Percentiles rank a stretch among this genome's conserved stretches.
Conservation (phyloP, 2,888 invertebrate species). For the Heliconius ethilla region DNA sequence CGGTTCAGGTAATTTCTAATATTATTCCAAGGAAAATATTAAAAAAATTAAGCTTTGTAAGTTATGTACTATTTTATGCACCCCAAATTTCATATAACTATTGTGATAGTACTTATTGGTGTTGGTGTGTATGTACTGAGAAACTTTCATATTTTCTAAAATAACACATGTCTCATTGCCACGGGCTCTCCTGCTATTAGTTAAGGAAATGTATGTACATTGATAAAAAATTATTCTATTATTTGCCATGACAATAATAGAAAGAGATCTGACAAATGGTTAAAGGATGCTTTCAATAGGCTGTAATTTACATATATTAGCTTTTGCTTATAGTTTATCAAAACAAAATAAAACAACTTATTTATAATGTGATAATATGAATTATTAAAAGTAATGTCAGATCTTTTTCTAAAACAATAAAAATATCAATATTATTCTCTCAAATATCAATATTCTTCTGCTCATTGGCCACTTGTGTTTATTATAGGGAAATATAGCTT, state of each 20-base stretch:
- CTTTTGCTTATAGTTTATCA: background rate
- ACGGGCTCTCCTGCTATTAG: no score
- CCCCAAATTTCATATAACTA: no score
- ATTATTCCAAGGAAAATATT: no score
- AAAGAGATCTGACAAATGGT: background rate
- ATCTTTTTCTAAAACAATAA: background rate
- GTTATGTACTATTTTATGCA: no score
- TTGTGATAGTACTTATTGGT: no score
- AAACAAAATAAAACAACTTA: background rate
- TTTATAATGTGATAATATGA: background rate
- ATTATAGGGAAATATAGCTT: background rate
- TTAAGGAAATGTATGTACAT: no score
- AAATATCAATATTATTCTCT: background rate
- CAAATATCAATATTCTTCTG: no score
- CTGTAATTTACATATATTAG: background rate
- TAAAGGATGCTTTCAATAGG: background rate
- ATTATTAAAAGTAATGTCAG: background rate
- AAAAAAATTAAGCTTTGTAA: no score
- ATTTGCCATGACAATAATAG: background rate
- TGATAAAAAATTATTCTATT: background rate
- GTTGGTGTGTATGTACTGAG: no score
- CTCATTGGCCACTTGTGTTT: background rate
- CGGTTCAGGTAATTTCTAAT: no score
- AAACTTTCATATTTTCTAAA: no score
- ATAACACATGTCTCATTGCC: no score